These are phyloP conservation scores for Synergus japonicus DNA, from an alignment of 2,888 invertebrate species.

Conservation along the genomic window DNA sequence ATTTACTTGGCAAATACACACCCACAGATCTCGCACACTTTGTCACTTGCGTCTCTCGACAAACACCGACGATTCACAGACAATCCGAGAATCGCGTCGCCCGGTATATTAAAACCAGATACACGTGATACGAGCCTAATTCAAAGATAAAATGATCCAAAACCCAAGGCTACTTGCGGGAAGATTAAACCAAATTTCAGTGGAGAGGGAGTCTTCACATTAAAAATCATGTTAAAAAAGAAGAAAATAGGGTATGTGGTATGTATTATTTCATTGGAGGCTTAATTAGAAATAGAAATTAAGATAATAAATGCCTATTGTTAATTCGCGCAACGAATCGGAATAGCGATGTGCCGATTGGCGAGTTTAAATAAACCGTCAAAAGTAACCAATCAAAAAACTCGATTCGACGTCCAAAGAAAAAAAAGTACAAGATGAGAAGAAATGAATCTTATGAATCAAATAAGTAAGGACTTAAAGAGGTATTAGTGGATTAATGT, in stretches of 20 bases:
- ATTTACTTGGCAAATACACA: slow-evolving; percentile 55
- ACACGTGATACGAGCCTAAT: slow-evolving; percentile 9
- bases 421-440: neutral
- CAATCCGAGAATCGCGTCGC: neutral
- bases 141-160: slow-evolving; percentile 21
- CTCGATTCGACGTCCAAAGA: neutral
- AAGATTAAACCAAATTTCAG: slow-evolving; percentile 4
- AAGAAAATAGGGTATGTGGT: neutral
- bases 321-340: neutral
- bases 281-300: neutral
- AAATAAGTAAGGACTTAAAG: neutral
- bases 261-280: neutral
- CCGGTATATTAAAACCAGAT: slow-evolving; percentile 3
- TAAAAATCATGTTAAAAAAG: neutral
- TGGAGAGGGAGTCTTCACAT: neutral
- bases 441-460: slow-evolving; percentile 46
- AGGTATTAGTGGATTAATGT: slow-evolving; percentile 41
- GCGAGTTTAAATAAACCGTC: neutral
- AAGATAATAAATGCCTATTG: too few species aligned
- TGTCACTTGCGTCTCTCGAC: slow-evolving; percentile 1
- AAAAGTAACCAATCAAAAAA: neutral
- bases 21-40: slow-evolving; percentile 42
- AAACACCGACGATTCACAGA: slow-evolving; percentile 8
- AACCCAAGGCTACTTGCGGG: slow-evolving; percentile 24
- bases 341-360: neutral